phyloP scores from a whole-genome alignment of 2,797 vertebrate species.

The Yasuhikotakia modesta region DNA sequence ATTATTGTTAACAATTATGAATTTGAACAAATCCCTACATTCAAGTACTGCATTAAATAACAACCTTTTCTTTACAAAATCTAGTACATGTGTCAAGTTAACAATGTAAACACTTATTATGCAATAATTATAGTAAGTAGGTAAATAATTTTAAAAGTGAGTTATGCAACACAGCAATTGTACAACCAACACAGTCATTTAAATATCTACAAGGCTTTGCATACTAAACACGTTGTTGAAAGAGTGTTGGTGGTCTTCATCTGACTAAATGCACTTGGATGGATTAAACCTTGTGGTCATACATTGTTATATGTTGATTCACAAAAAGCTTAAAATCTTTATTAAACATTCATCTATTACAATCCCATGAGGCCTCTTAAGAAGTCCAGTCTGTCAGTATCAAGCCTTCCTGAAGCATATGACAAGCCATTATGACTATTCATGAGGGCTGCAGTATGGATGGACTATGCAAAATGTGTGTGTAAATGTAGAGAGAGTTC shows the following conservation, averaged over 20 bases:
- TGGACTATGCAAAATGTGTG: no score
- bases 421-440: slow-evolving; percentile 1
- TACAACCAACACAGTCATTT: neutral
- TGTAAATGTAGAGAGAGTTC: neutral
- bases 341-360: no score
- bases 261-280: neutral
- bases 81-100: neutral
- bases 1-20: neutral
- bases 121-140: neutral
- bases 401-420: slow-evolving; percentile 15
- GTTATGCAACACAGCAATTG: neutral
- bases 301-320: neutral
- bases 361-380: no score
- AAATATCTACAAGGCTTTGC: neutral
- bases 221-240: neutral
- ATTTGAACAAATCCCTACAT: no score
- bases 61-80: neutral
- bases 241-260: slow-evolving; percentile 9
- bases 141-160: neutral
- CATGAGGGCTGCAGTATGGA: slow-evolving; percentile 9
- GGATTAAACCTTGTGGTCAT: neutral
- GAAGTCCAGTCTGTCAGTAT: slow-evolving; percentile 23
- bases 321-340: no score
- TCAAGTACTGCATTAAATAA: neutral
- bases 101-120: neutral